phyloP scores from a whole-genome alignment of 2,113 vertebrate species.

The Ptilorrhoa leucosticta region DNA sequence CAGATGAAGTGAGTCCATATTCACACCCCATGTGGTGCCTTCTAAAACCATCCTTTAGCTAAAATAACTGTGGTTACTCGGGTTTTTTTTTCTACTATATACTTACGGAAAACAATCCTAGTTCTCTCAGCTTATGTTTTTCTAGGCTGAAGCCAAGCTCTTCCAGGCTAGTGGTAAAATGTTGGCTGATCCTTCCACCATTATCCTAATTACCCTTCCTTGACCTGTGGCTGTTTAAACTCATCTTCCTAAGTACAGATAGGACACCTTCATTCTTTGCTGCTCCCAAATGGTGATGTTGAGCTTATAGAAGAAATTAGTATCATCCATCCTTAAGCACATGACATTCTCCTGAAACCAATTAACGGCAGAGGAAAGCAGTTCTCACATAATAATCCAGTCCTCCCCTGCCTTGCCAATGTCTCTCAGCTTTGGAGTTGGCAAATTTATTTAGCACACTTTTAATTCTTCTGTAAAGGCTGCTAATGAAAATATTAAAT shows the following conservation, averaged over 20 bases:
- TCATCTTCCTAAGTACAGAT: background rate
- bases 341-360: conserved; percentile 17
- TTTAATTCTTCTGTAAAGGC: conserved; percentile 37
- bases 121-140: background rate
- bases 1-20: background rate
- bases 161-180: background rate
- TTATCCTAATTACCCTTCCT: background rate
- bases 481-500: conserved; percentile 51
- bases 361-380: background rate
- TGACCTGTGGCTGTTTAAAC: background rate
- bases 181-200: background rate
- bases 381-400: background rate
- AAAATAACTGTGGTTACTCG: background rate
- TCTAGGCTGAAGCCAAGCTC: background rate
- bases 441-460: conserved; percentile 37
- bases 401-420: background rate
- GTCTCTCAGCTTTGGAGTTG: background rate
- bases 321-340: background rate
- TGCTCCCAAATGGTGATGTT: background rate
- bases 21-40: background rate
- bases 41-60: background rate
- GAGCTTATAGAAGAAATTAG: background rate
- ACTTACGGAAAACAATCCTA: accelerated
- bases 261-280: background rate
- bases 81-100: background rate